These are phyloP conservation scores for Emberiza fucata DNA, from an alignment of 2,113 vertebrate genomes.

Conservation along the genomic window DNA sequence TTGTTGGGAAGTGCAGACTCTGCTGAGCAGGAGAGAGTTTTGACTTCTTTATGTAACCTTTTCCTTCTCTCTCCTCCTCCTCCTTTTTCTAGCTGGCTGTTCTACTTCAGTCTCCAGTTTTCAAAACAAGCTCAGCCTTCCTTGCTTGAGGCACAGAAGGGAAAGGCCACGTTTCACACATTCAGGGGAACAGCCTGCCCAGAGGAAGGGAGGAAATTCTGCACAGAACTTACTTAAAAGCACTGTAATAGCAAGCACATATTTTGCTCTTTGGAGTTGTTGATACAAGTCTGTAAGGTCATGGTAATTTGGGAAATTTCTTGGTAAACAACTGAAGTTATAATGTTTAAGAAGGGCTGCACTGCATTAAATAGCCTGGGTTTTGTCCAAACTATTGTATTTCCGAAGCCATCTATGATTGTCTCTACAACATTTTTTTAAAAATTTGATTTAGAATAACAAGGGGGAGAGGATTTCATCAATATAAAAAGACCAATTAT, in stretches of 20 bases:
- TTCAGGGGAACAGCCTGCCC: neutral
- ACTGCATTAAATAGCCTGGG: neutral
- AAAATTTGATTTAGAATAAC: neutral
- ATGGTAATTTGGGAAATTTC: neutral
- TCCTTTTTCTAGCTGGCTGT: neutral
- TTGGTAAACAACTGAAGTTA: neutral
- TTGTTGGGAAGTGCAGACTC: neutral
- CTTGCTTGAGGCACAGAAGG: neutral
- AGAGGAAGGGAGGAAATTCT: neutral
- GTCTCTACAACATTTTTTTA: neutral
- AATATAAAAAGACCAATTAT: neutral
- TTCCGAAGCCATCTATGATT: neutral
- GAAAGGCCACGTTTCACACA: accelerated
- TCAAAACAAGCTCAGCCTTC: neutral
- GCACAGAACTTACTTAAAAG: neutral
- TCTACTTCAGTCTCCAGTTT: neutral
- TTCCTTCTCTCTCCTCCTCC: neutral
- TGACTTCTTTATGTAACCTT: neutral
- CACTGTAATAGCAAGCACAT: neutral
- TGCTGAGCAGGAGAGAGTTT: neutral
- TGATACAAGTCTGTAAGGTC: neutral
- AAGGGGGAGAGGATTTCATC: neutral
- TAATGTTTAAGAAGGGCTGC: neutral
- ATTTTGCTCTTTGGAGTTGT: neutral
- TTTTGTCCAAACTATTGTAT: neutral